phyloP scores from a whole-genome alignment of 2,888 invertebrate genomes.

The Xylota segnis region DNA sequence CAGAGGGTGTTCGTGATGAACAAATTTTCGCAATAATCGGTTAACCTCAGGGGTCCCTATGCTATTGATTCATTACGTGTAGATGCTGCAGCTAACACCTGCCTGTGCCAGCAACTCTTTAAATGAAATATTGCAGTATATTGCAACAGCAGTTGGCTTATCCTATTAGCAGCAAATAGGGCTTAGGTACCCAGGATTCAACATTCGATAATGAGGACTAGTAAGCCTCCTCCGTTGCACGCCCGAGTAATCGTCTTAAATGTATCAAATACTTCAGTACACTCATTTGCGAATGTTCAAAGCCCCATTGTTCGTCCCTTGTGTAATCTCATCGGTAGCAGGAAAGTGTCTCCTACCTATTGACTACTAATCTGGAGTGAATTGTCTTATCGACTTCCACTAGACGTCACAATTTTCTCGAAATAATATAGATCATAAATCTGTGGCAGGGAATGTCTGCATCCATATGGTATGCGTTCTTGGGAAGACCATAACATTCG shows the following conservation, averaged over 20 bases:
- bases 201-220: constrained; percentile 65
- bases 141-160: constrained; percentile 54
- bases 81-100: constrained; percentile 57
- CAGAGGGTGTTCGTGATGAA: constrained; percentile 71
- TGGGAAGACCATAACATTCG: constrained; percentile 17
- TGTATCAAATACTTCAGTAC: constrained; percentile 45
- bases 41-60: constrained; percentile 74
- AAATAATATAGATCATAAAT: constrained; percentile 65
- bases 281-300: constrained; percentile 28
- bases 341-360: constrained; percentile 31
- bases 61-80: constrained; percentile 57
- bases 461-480: constrained; percentile 61
- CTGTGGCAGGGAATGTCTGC: constrained; percentile 38
- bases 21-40: constrained; percentile 77
- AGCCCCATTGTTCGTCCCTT: constrained; percentile 18
- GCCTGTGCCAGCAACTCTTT: constrained; percentile 67
- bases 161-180: constrained; percentile 70
- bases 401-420: constrained; percentile 4
- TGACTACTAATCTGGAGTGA: constrained; percentile 23
- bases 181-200: constrained; percentile 49
- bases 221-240: constrained; percentile 64
- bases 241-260: constrained; percentile 71
- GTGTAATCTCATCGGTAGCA: constrained; percentile 46
- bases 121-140: constrained; percentile 62
- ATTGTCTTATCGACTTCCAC: constrained; percentile 49